Evolutionary conservation across 2,888 invertebrate genomes (phyloP).

Genomic region (Drosophila borborema): DNA sequence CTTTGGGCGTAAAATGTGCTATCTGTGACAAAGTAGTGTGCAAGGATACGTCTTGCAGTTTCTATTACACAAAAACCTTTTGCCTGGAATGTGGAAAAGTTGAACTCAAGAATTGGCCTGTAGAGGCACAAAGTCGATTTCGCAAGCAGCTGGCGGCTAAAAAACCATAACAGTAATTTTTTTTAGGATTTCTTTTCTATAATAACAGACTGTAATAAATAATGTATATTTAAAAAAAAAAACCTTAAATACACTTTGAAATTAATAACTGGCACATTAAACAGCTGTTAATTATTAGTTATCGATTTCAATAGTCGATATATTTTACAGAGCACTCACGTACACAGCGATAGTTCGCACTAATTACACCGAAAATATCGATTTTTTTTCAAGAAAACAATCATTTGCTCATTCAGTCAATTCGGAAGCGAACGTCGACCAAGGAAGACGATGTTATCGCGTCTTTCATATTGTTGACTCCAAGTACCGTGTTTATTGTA

Average conservation of each 20-base stretch:
- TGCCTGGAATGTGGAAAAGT: constrained; percentile 90
- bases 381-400: constrained; percentile 16
- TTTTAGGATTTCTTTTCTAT: not conserved
- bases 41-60: constrained; percentile 90
- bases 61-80: constrained; percentile 91
- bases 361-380: constrained; percentile 16
- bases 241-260: not conserved
- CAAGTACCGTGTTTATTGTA: constrained; percentile 20
- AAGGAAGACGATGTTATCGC: constrained; percentile 28
- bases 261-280: not conserved
- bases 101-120: constrained; percentile 88
- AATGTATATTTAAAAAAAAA: too few species aligned
- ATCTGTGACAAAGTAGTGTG: constrained; percentile 90
- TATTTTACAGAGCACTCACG: not conserved
- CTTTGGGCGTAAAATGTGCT: constrained; percentile 90
- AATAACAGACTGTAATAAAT: not conserved
- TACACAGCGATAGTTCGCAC: not conserved
- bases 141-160: constrained; percentile 79
- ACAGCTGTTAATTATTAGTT: not conserved
- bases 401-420: constrained; percentile 50
- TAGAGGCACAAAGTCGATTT: constrained; percentile 89
- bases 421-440: constrained; percentile 52
- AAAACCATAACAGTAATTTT: not conserved
- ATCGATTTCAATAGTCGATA: constrained; percentile 2
- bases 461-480: constrained; percentile 13